Percentiles rank a stretch among this genome's conserved stretches.
These are phyloP conservation scores for Callitettix versicolor DNA, from an alignment of 1,140 invertebrate genomes.

Conservation along the genomic window DNA sequence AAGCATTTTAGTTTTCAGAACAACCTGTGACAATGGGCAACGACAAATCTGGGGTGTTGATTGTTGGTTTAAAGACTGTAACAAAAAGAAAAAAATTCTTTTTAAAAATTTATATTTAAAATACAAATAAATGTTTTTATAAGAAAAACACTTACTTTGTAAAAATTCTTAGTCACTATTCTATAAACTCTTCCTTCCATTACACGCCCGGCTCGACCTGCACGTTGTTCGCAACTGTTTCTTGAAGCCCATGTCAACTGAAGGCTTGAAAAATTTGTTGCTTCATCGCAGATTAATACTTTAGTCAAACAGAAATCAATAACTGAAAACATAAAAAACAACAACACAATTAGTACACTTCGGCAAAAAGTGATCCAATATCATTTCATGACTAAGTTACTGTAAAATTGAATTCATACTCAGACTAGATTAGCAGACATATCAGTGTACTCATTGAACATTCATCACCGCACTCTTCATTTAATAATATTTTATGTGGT, in stretches of 20 bases:
- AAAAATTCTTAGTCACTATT: conserved; percentile 65
- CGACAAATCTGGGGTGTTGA: conserved; percentile 64
- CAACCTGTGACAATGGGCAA: conserved; percentile 68
- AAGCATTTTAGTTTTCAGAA: conserved; percentile 75
- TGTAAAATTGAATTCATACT: too few species aligned
- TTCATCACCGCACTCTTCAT: too few species aligned
- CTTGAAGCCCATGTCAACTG: conserved; percentile 80
- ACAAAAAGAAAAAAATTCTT: not conserved
- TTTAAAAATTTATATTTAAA: not conserved
- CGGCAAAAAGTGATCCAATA: too few species aligned
- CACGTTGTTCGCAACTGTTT: conserved; percentile 79
- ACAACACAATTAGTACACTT: too few species aligned
- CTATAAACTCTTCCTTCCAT: conserved; percentile 78
- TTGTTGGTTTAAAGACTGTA: conserved; percentile 41
- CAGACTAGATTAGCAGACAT: too few species aligned
- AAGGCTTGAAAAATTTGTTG: conserved; percentile 69
- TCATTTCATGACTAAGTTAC: too few species aligned
- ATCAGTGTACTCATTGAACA: too few species aligned
- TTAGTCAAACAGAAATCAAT: conserved; percentile 95
- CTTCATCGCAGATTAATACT: conserved; percentile 55
- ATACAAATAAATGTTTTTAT: not conserved
- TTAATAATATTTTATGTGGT: too few species aligned
- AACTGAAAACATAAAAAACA: conserved; percentile 45
- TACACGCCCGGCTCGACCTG: conserved; percentile 81
- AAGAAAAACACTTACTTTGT: conserved; percentile 39